These are phyloP conservation scores for Orientallactaga bullata DNA, from an alignment of 2,113 vertebrate species.

Conservation along the genomic window DNA sequence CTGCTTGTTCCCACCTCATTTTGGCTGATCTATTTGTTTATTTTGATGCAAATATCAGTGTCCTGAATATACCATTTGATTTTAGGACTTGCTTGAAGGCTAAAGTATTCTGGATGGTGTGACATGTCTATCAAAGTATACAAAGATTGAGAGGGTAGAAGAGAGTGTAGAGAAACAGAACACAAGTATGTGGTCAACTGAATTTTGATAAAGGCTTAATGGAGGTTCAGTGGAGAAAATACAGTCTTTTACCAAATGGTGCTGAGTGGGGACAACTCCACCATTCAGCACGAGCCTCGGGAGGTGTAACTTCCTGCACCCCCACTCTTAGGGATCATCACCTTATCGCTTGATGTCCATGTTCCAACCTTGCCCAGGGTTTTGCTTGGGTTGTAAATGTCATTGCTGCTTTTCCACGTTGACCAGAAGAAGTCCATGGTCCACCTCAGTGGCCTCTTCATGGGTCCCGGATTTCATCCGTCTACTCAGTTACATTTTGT, in stretches of 20 bases:
- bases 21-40: not conserved
- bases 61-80: not conserved
- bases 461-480: not conserved
- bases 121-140: not conserved
- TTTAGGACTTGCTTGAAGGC: not conserved
- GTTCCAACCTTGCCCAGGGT: not conserved
- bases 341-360: not conserved
- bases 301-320: too few relatives aligned
- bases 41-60: not conserved
- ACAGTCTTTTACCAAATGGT: not conserved
- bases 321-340: not conserved
- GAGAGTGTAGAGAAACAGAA: not conserved
- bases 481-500: too few relatives aligned
- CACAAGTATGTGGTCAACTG: not conserved
- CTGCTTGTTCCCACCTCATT: not conserved
- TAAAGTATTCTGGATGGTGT: not conserved
- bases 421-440: not conserved
- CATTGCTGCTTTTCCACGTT: not conserved
- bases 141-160: not conserved
- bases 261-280: not conserved
- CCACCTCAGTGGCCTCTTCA: not conserved
- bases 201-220: not conserved
- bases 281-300: not conserved
- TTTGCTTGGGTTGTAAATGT: not conserved
- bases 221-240: not conserved